phyloP scores from a whole-genome alignment of 2,888 invertebrate genomes.

The Ceratothoa steindachneri region DNA sequence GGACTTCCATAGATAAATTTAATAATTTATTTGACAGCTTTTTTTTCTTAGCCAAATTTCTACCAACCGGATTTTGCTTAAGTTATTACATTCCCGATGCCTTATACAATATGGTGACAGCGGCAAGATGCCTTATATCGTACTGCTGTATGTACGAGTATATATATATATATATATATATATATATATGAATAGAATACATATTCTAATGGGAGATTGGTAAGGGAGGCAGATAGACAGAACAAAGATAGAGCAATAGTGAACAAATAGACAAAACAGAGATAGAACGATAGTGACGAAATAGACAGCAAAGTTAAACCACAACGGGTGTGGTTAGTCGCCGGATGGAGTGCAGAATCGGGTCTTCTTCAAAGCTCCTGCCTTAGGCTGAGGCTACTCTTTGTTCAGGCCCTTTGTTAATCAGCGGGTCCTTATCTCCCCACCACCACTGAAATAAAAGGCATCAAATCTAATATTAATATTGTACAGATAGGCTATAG shows the following conservation, averaged over 20 bases:
- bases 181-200: background rate
- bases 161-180: constrained; percentile 15
- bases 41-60: background rate
- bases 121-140: background rate
- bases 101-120: background rate
- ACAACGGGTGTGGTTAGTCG: no score
- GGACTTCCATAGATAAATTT: background rate
- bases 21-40: background rate
- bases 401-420: no score
- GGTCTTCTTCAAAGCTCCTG: no score
- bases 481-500: no score
- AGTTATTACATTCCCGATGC: background rate
- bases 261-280: background rate
- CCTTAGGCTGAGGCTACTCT: no score
- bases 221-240: background rate
- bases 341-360: no score
- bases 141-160: background rate
- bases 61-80: background rate
- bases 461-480: no score
- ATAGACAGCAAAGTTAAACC: no score
- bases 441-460: no score
- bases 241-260: background rate
- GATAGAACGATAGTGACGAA: no score
- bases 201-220: background rate
- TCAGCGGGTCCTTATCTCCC: no score